phyloP scores from a whole-genome alignment of 2,113 vertebrate species.

The Rostratula benghalensis region DNA sequence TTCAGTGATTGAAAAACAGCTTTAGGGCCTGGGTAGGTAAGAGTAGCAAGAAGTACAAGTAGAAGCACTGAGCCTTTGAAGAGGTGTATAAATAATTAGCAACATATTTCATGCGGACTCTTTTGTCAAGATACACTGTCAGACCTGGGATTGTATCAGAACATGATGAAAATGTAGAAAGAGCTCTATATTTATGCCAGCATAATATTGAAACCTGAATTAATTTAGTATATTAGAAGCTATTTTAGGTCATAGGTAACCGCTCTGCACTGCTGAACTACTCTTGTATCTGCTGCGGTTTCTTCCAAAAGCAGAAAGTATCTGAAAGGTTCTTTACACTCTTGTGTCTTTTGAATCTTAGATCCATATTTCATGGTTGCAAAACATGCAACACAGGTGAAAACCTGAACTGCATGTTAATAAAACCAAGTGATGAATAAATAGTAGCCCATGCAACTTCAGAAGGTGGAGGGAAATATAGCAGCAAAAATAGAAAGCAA shows the following conservation, averaged over 20 bases:
- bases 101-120: conserved; percentile 48
- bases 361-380: conserved; percentile 13
- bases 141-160: conserved; percentile 38
- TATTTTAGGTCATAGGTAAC: background rate
- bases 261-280: background rate
- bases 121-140: background rate
- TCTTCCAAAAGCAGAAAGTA: background rate
- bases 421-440: background rate
- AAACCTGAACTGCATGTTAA: conserved; percentile 33
- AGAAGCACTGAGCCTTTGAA: conserved; percentile 67
- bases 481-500: background rate
- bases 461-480: background rate
- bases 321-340: background rate
- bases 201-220: background rate
- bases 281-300: background rate
- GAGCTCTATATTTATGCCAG: background rate
- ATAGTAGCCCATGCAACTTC: background rate
- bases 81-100: conserved; percentile 73
- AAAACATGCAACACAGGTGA: background rate
- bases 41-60: conserved; percentile 14
- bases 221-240: background rate
- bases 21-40: conserved; percentile 58
- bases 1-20: conserved; percentile 71
- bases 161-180: conserved; percentile 36
- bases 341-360: conserved; percentile 2